phyloP scores from a whole-genome alignment of 2,888 invertebrate species.

The Temnothorax ravouxi region DNA sequence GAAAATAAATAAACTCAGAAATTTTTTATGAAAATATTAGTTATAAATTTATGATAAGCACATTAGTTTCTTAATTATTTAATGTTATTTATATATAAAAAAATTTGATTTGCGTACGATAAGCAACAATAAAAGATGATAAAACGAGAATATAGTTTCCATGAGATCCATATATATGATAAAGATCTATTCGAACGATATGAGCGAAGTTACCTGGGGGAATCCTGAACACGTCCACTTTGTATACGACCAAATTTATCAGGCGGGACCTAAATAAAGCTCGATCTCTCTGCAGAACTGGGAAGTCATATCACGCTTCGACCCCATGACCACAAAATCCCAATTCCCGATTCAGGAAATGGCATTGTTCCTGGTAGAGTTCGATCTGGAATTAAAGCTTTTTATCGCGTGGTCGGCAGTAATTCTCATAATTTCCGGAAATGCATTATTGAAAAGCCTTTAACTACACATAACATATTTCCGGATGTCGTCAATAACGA shows the following conservation, averaged over 20 bases:
- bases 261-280: constrained; percentile 64
- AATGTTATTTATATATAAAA: not conserved
- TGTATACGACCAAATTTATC: constrained; percentile 67
- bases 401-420: constrained; percentile 46
- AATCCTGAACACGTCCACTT: constrained; percentile 51
- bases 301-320: constrained; percentile 70
- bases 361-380: constrained; percentile 49
- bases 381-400: constrained; percentile 58
- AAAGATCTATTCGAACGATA: constrained; percentile 3
- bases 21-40: not conserved
- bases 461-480: constrained; percentile 44
- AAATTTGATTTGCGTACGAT: not conserved
- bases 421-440: constrained; percentile 59
- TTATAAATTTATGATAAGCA: not conserved
- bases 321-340: constrained; percentile 60
- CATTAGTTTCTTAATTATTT: not conserved
- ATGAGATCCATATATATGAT: not conserved
- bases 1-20: not conserved
- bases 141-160: not conserved
- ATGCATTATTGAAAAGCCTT: constrained; percentile 57
- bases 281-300: constrained; percentile 57
- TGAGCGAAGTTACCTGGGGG: not conserved
- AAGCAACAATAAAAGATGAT: not conserved
- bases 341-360: constrained; percentile 67
- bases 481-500: constrained; percentile 28